Percentiles rank a stretch among this genome's conserved stretches.
Conservation (phyloP, 2,797 vertebrate species). For the Botia almorhae region DNA sequence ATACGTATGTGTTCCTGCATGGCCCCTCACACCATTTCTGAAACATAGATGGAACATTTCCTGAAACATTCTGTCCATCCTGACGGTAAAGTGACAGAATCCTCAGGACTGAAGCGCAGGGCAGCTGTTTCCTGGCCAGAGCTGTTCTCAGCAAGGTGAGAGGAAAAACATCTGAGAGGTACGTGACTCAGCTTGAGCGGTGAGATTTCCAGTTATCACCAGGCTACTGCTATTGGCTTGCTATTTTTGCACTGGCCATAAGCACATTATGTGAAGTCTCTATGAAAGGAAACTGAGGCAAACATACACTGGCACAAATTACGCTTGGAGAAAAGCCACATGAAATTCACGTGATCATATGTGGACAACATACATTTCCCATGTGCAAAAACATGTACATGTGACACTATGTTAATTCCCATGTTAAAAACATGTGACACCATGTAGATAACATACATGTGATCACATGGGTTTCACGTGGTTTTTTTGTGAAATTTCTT, state of each 20-base stretch:
- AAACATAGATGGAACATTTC: slow-evolving; percentile 38
- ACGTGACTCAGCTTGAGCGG: background rate
- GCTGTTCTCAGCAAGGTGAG: slow-evolving; percentile 34
- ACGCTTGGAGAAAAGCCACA: no score
- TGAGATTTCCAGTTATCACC: slow-evolving; percentile 13
- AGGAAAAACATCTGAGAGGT: slow-evolving; percentile 13
- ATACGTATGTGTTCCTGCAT: background rate
- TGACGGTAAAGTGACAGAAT: slow-evolving; percentile 17
- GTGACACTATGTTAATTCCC: no score
- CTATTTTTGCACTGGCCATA: background rate
- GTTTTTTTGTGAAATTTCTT: no score
- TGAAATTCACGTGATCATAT: no score
- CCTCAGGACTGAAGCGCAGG: slow-evolving; percentile 30
- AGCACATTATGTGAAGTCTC: background rate
- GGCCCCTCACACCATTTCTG: slow-evolving; percentile 26
- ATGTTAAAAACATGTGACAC: no score
- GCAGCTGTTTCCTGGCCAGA: slow-evolving; percentile 49
- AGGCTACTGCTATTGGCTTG: background rate
- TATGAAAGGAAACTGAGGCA: background rate
- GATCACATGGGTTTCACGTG: no score
- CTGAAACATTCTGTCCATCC: slow-evolving; percentile 37
- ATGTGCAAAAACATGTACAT: no score
- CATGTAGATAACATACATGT: no score
- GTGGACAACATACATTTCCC: no score
- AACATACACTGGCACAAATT: background rate